Base-by-base conservation (phyloP, 2,888 invertebrate genomes). In the Xestia sexstrigata region DNA sequence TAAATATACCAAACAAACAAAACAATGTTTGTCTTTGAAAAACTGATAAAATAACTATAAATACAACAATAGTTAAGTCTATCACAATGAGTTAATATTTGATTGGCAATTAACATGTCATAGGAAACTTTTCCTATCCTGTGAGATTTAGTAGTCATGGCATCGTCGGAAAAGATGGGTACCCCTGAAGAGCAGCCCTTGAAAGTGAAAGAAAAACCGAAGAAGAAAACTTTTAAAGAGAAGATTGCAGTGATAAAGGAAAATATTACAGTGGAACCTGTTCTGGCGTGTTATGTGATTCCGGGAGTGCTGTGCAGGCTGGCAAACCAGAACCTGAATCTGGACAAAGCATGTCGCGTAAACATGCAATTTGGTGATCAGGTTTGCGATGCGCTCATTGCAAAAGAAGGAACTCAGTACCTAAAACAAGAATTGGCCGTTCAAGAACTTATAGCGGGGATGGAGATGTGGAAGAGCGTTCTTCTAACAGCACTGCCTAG, bases 301-400 rank as follows among this genome's bases (percentile, higher is more conserved):
- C 97, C 98, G 4, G 97, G 97, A 83, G 96, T 97, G 1, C 89
- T 97, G n/a, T 97, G 98, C 0, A 97, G 97, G 81, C 92, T 98
- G 75, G 98, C 98, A 6, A 98, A 98, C 8, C 98, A 98, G 94
- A 98, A 98, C 93, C 93, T 98, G 35, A 98, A 98, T 93, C 95
- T 98, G 87, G 98, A 98, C 90, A 98, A 98, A 94, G 98, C 98
- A 0, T 98, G 98, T 89, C 95, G 98, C 35, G 98, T 98, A 0
- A 98, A 98, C 90, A 96, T 98, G 90, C 96, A 96, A 0, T 98
- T 98, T 90, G 97, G 98, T 0, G 97, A 97, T 71, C 95, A 97
- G 74, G 97, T 98, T 0, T 98, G 98, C 92, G 97, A 97, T 89
- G 98, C 98, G 0, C 94, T 98, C 6, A 97, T 98, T 13, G 97